Percentiles rank a stretch among this genome's conserved stretches.
Evolutionary conservation across 2,888 invertebrate genomes (phyloP).

Genomic region (Lepidocyrtinus sp.): DNA sequence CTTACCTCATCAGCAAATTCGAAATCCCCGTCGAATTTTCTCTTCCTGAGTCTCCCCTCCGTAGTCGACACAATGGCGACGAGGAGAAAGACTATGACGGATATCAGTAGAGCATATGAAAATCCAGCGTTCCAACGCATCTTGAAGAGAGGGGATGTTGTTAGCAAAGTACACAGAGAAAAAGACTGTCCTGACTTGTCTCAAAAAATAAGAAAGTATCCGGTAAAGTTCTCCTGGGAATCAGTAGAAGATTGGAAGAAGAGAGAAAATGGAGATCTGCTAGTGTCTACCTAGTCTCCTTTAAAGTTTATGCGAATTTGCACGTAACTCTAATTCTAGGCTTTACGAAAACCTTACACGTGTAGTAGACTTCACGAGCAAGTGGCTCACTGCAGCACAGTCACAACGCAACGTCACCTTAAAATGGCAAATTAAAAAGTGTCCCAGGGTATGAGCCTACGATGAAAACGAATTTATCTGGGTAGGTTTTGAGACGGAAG

Average conservation of each 20-base stretch:
- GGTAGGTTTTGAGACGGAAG: not conserved
- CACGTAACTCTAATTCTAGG: slow-evolving; percentile 8
- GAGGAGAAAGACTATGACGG: slow-evolving; percentile 47
- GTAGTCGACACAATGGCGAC: slow-evolving; percentile 71
- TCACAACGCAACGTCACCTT: slow-evolving; percentile 54
- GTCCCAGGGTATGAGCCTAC: slow-evolving; percentile 33
- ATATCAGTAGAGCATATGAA: slow-evolving; percentile 39
- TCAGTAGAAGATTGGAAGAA: slow-evolving; percentile 43
- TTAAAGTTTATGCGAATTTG: not conserved
- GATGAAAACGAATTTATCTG: not conserved
- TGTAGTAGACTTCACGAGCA: too few relatives aligned
- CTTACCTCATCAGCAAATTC: slow-evolving; percentile 86
- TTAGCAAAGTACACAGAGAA: not conserved
- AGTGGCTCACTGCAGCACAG: slow-evolving; percentile 35
- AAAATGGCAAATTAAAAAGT: slow-evolving; percentile 59
- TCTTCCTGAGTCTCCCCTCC: slow-evolving; percentile 76
- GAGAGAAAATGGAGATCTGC: slow-evolving; percentile 4
- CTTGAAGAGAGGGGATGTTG: slow-evolving; percentile 24
- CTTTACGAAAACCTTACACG: slow-evolving; percentile 1
- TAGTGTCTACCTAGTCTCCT: not conserved
- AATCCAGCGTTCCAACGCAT: slow-evolving; percentile 57
- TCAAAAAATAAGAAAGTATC: not conserved
- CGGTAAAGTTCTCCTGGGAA: slow-evolving; percentile 37
- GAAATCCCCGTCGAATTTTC: slow-evolving; percentile 84
- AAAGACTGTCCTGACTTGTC: not conserved